Evolutionary conservation across 2,797 vertebrate species (phyloP).

Genomic region (Malacoraja senta): DNA sequence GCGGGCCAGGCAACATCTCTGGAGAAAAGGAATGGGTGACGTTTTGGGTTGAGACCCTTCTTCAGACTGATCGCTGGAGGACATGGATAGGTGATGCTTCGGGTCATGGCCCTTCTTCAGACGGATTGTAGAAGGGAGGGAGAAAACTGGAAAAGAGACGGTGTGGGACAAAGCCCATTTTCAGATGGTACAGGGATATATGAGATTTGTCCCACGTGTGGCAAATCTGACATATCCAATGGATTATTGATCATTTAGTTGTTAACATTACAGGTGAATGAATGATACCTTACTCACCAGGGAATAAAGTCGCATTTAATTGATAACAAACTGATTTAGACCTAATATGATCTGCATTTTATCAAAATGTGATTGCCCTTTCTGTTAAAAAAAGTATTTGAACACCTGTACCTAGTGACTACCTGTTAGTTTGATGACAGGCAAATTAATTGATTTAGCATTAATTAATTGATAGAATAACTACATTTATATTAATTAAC

Average conservation of each 20-base stretch:
- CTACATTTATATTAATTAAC: neutral
- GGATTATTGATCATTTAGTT: neutral
- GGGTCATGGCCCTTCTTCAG: no score
- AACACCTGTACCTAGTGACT: neutral
- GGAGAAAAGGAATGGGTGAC: no score
- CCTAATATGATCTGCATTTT: neutral
- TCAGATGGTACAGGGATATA: neutral
- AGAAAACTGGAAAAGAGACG: no score
- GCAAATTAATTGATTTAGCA: neutral
- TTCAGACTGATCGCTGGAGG: no score
- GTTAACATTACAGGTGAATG: neutral
- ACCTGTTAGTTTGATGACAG: neutral
- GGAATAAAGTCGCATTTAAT: neutral
- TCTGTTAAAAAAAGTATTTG: neutral
- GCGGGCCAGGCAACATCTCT: no score
- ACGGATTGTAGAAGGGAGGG: no score
- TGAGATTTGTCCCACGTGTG: neutral
- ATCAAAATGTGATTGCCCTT: neutral
- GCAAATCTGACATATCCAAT: neutral
- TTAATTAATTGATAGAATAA: neutral
- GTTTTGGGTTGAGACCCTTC: no score
- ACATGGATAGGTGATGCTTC: no score
- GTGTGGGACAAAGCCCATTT: no score
- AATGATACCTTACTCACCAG: no score
- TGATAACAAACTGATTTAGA: neutral